Conservation (phyloP, 2,797 vertebrate genomes). For the Anguilla obscura region DNA sequence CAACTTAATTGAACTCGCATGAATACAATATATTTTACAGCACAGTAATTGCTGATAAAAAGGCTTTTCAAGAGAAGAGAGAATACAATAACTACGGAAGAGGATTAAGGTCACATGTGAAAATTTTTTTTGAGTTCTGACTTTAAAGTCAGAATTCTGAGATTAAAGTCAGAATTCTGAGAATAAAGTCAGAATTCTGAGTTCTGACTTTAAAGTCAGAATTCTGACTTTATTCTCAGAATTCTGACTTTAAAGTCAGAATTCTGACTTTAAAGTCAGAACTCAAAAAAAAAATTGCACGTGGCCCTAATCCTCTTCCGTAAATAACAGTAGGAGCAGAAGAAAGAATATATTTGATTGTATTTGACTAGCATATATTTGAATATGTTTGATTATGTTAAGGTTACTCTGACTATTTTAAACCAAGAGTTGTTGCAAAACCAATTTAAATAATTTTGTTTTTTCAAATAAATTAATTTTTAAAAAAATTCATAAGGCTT, state of each 20-base stretch:
- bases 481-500: not conserved
- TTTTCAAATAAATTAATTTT: too few species aligned
- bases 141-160: too few species aligned
- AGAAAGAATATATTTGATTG: not conserved
- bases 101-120: too few species aligned
- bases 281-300: too few species aligned
- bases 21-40: not conserved
- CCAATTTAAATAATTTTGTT: not conserved
- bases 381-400: not conserved
- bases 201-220: too few species aligned
- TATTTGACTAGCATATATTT: constrained; percentile 1
- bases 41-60: constrained; percentile 1
- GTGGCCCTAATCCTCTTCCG: too few species aligned
- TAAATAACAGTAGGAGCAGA: not conserved
- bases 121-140: too few species aligned
- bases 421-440: not conserved
- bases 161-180: too few species aligned
- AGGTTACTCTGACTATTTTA: not conserved
- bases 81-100: not conserved
- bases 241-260: too few species aligned
- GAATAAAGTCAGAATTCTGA: too few species aligned
- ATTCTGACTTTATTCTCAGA: too few species aligned
- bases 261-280: too few species aligned
- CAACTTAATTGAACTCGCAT: not conserved
- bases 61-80: not conserved